Evolutionary conservation across 2,113 vertebrate species (phyloP).

Genomic region (Tichodroma muraria): DNA sequence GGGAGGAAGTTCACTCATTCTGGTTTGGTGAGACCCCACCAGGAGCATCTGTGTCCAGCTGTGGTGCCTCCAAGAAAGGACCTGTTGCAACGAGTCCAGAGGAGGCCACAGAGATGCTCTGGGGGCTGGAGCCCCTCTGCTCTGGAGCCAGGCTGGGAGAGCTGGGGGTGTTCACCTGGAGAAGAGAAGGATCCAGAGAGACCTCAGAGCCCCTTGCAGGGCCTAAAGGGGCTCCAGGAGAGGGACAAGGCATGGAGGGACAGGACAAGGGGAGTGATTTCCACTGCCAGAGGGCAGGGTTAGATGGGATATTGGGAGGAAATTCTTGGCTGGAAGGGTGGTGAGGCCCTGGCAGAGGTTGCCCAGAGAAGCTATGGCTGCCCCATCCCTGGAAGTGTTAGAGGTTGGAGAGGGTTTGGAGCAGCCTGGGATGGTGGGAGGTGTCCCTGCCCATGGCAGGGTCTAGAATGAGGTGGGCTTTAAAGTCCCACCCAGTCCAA

Average conservation of each 20-base stretch:
- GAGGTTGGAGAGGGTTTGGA: accelerated
- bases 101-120: not conserved
- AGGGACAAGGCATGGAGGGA: accelerated
- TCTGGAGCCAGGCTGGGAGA: not conserved
- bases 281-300: not conserved
- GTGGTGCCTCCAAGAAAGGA: not conserved
- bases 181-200: not conserved
- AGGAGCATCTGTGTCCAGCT: not conserved
- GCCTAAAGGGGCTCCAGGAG: not conserved
- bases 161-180: not conserved
- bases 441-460: not conserved
- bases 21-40: not conserved
- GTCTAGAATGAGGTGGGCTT: not conserved
- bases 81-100: not conserved
- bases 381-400: not conserved
- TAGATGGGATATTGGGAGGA: not conserved
- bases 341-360: accelerated
- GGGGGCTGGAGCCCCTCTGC: not conserved
- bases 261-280: not conserved
- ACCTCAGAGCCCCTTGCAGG: accelerated
- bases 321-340: accelerated
- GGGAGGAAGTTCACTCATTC: not conserved
- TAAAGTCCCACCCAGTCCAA: not conserved
- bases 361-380: not conserved
- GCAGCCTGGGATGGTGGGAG: not conserved